Evolutionary conservation across 2,797 vertebrate genomes (phyloP).

Genomic region (Ficedula albicollis): DNA sequence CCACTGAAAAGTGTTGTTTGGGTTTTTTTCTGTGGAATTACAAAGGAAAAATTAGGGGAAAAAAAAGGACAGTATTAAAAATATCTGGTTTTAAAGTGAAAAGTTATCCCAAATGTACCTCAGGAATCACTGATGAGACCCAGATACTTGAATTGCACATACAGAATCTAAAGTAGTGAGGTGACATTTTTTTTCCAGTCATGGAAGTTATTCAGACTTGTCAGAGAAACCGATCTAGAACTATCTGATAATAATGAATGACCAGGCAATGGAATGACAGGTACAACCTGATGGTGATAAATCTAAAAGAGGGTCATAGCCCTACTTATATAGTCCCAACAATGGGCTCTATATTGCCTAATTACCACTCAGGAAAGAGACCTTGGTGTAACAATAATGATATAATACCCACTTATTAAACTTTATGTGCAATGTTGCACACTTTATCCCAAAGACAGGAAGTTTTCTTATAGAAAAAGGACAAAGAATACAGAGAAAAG

Average conservation of each 20-base stretch:
- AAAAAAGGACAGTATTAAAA: neutral
- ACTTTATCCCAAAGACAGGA: neutral
- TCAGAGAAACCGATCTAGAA: neutral
- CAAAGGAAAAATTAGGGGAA: neutral
- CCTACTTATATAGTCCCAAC: neutral
- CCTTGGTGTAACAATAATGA: neutral
- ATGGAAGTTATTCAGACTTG: neutral
- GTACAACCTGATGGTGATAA: neutral
- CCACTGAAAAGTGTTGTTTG: neutral
- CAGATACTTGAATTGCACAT: neutral
- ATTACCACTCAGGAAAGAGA: neutral
- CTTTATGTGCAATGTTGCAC: accelerated
- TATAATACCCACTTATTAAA: neutral
- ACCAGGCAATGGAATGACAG: neutral
- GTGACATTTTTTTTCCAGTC: neutral
- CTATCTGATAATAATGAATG: neutral
- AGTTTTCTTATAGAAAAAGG: neutral
- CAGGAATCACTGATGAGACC: neutral
- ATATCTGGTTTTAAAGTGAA: neutral
- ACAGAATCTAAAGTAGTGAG: neutral
- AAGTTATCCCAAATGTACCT: neutral
- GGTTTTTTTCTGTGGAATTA: neutral
- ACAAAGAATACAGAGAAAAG: neutral
- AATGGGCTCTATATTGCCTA: neutral
- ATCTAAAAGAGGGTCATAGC: neutral